These are phyloP conservation scores for Motacilla tschutschensis DNA, from an alignment of 2,113 vertebrate genomes.

Conservation along the genomic window DNA sequence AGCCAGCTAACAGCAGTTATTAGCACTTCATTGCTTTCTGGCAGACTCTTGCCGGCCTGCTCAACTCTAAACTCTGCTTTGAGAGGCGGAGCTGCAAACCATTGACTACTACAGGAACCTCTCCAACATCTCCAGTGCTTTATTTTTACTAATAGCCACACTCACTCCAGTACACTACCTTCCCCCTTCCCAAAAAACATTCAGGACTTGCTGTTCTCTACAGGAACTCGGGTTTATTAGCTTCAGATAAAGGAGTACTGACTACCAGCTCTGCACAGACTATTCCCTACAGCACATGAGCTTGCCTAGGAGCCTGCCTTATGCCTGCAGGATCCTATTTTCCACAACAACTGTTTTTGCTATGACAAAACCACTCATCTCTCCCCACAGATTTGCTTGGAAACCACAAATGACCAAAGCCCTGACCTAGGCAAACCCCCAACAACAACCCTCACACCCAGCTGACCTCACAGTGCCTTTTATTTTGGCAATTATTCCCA, in stretches of 20 bases:
- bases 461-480: background rate
- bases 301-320: background rate
- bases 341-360: background rate
- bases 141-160: background rate
- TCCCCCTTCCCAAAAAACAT: background rate
- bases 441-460: background rate
- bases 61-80: background rate
- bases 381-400: background rate
- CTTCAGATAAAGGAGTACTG: background rate
- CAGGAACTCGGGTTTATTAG: background rate
- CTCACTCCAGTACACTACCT: background rate
- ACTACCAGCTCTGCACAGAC: background rate
- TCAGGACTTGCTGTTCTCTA: background rate
- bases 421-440: background rate
- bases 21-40: background rate
- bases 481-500: background rate
- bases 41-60: background rate
- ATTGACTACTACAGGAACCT: fast-evolving
- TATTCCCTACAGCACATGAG: background rate
- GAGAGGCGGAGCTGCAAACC: background rate
- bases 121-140: background rate
- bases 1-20: background rate
- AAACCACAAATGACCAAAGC: background rate
- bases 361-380: background rate
- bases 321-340: background rate